A percentile compares a stretch with the other conserved stretches of the same genome.
Conservation (phyloP, 2,888 invertebrate species). For the Eugnorisma glareosa region DNA sequence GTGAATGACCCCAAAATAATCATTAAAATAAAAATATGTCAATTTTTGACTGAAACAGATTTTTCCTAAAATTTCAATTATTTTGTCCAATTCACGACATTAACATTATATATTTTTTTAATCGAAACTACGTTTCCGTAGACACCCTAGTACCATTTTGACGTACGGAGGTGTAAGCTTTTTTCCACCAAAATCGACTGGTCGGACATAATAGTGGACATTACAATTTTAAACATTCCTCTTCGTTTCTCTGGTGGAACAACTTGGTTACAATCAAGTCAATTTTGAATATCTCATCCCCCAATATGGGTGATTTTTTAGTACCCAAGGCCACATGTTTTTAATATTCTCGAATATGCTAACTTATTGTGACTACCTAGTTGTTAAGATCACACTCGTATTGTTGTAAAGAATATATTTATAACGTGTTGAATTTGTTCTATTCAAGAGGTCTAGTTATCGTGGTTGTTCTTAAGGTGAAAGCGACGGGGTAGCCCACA, state of each 20-base stretch:
- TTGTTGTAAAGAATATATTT: constrained; percentile 4
- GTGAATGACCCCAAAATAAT: not conserved
- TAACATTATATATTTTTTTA: no score
- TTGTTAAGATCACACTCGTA: constrained; percentile 34
- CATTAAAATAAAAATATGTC: not conserved
- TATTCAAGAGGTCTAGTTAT: not conserved
- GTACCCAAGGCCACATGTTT: not conserved
- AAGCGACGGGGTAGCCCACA: not conserved
- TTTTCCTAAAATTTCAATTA: not conserved
- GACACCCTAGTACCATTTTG: not conserved
- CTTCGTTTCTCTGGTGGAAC: not conserved
- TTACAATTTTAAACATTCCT: not conserved
- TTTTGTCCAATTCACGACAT: no score
- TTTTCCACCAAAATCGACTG: not conserved
- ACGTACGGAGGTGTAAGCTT: not conserved
- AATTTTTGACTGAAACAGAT: not conserved
- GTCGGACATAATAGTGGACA: not conserved
- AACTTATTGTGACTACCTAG: constrained; percentile 25
- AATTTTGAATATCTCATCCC: not conserved
- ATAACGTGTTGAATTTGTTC: not conserved
- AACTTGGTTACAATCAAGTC: not conserved
- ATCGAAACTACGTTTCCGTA: no score
- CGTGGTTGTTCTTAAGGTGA: not conserved
- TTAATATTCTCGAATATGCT: constrained; percentile 16
- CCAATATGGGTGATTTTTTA: not conserved